These are phyloP conservation scores for Drosophila malerkotliana DNA, from an alignment of 1,140 invertebrate species.

Conservation along the genomic window DNA sequence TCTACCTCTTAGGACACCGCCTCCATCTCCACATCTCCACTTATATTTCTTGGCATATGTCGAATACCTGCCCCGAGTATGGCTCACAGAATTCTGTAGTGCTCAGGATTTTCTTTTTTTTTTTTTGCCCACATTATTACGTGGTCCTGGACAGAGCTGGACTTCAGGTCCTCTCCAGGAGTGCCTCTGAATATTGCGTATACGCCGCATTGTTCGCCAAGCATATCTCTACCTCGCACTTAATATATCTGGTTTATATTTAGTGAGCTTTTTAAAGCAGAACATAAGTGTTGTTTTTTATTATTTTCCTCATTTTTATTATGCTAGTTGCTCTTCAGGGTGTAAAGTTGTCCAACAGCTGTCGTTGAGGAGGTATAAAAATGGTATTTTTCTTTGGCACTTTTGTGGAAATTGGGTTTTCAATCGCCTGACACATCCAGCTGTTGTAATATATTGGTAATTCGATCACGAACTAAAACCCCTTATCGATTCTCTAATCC, in stretches of 20 bases:
- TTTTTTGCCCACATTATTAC: constrained; percentile 42
- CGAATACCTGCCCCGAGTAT: constrained; percentile 33
- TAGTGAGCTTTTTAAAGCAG: constrained; percentile 10
- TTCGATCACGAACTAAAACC: constrained; percentile 2
- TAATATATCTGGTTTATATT: constrained; percentile 25
- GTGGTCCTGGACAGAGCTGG: neutral
- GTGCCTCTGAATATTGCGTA: constrained; percentile 48
- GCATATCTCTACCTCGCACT: constrained; percentile 12
- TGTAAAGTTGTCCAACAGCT: constrained; percentile 43
- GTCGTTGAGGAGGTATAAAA: constrained; percentile 1
- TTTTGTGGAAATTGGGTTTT: constrained; percentile 33
- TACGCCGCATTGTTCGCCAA: constrained; percentile 51
- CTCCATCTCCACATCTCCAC: constrained; percentile 7
- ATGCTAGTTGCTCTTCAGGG: constrained; percentile 28
- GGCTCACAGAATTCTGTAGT: neutral
- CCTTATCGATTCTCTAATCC: no score
- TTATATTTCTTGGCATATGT: constrained; percentile 37
- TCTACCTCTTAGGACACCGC: constrained; percentile 25
- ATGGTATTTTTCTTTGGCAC: constrained; percentile 20
- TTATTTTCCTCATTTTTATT: constrained; percentile 22
- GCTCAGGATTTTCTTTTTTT: constrained; percentile 14
- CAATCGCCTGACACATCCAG: constrained; percentile 41
- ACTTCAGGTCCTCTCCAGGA: constrained; percentile 10
- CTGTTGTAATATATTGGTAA: constrained; percentile 43
- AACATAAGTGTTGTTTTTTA: constrained; percentile 11